Conservation (phyloP, 2,797 vertebrate species). For the Staurois parvus region DNA sequence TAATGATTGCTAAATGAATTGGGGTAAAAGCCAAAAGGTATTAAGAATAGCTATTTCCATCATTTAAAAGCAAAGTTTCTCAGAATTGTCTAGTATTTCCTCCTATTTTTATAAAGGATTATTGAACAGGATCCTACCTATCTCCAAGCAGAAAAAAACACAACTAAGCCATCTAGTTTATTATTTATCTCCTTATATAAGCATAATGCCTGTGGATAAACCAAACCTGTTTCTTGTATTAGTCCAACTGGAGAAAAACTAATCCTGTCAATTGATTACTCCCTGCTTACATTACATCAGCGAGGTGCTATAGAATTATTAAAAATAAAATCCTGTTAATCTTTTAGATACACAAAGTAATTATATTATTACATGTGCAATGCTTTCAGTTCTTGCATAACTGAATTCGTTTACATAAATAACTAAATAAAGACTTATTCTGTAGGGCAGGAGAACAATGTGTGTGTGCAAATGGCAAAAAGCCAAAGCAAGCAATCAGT, state of each 20-base stretch:
- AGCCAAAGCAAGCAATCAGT: no score
- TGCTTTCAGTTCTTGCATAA: background rate
- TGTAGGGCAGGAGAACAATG: background rate
- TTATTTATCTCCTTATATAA: no score
- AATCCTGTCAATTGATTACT: background rate
- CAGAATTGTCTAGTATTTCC: background rate
- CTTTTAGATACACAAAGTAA: background rate
- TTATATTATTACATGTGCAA: background rate
- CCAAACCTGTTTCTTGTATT: background rate
- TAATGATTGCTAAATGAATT: no score
- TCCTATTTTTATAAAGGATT: background rate
- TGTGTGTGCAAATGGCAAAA: background rate
- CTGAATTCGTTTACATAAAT: background rate
- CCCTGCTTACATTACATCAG: background rate
- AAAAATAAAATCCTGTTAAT: background rate
- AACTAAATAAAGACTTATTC: background rate
- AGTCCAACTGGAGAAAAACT: background rate
- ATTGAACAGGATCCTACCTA: background rate
- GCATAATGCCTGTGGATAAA: background rate
- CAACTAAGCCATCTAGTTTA: background rate
- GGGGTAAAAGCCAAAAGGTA: no score
- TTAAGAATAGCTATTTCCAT: no score
- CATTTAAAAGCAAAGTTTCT: no score
- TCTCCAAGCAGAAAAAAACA: no score
- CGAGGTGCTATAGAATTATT: background rate